Percentiles rank a stretch among this genome's conserved stretches.
Evolutionary conservation across 2,888 invertebrate species (phyloP).

Genomic region (Psococerastis gibbosa): DNA sequence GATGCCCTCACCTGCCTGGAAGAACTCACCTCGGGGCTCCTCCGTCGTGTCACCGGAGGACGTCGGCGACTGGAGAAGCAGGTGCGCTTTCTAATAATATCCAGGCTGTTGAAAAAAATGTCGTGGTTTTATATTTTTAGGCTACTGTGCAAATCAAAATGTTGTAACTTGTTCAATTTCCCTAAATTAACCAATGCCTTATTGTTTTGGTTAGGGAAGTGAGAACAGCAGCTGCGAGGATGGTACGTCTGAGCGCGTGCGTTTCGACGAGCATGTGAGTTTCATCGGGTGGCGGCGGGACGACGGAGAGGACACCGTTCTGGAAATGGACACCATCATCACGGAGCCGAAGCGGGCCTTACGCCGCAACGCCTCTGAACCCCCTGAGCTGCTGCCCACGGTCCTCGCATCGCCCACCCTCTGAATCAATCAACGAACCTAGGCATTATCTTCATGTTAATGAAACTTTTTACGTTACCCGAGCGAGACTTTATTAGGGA

Average conservation of each 20-base stretch:
- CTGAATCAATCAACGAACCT: too few species aligned
- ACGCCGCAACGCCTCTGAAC: background rate
- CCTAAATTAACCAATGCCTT: too few species aligned
- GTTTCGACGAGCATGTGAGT: slow-evolving; percentile 43
- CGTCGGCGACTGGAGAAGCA: slow-evolving; percentile 23
- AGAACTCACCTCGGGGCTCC: slow-evolving; percentile 26
- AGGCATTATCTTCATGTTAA: too few species aligned
- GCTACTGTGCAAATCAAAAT: too few species aligned
- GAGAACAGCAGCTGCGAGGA: slow-evolving; percentile 29
- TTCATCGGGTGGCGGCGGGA: slow-evolving; percentile 25
- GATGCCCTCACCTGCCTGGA: slow-evolving; percentile 27
- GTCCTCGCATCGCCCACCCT: slow-evolving; percentile 8
- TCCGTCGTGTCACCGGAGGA: slow-evolving; percentile 15
- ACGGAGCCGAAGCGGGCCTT: background rate
- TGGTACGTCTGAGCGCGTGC: slow-evolving; percentile 39
- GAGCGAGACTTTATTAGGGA: too few species aligned
- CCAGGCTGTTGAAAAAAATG: too few species aligned
- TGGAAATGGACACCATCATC: background rate
- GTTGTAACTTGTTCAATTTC: too few species aligned
- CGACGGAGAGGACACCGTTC: background rate
- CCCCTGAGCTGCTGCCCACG: slow-evolving; percentile 7
- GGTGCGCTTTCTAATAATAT: slow-evolving; percentile 14
- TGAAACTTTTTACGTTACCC: too few species aligned
- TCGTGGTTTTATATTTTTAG: too few species aligned
- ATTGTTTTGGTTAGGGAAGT: too few species aligned